phyloP scores from a whole-genome alignment of 2,888 invertebrate species.

The Timandra comae region DNA sequence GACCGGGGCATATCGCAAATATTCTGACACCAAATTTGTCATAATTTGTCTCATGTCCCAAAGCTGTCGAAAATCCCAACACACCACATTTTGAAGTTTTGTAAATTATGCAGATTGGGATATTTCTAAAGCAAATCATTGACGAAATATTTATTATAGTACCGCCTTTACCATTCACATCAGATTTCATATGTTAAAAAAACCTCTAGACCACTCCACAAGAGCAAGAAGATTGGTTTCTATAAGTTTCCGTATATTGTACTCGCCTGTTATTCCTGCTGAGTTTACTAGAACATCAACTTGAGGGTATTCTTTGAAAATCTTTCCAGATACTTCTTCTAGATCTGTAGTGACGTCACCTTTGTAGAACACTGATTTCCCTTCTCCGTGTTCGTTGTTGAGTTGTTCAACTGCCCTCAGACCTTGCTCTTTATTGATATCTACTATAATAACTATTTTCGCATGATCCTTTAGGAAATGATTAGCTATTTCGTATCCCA shows the following conservation, averaged over 20 bases:
- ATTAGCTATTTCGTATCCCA: slow-evolving; percentile 54
- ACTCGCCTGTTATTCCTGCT: slow-evolving; percentile 39
- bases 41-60: slow-evolving; percentile 51
- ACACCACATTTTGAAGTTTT: slow-evolving; percentile 74
- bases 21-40: slow-evolving; percentile 59
- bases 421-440: slow-evolving; percentile 9
- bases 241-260: slow-evolving; percentile 22
- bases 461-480: slow-evolving; percentile 45
- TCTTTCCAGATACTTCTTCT: slow-evolving; percentile 41
- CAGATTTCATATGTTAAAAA: slow-evolving; percentile 70
- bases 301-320: slow-evolving; percentile 28
- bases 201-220: too few species aligned
- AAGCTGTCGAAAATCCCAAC: slow-evolving; percentile 55
- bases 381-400: slow-evolving; percentile 49
- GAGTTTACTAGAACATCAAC: slow-evolving; percentile 53
- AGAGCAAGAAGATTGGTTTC: slow-evolving; percentile 38
- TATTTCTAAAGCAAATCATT: slow-evolving; percentile 65
- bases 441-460: slow-evolving; percentile 40
- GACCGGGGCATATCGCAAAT: slow-evolving; percentile 34
- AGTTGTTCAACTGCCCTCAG: slow-evolving; percentile 4
- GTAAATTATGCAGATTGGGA: slow-evolving; percentile 69
- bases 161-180: slow-evolving; percentile 74
- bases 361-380: slow-evolving; percentile 52
- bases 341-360: slow-evolving; percentile 66
- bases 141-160: slow-evolving; percentile 79